A percentile compares a stretch with the other conserved stretches of the same genome.
Evolutionary conservation across 2,888 invertebrate genomes (phyloP).

Genomic region (Meliscaeva auricollis): DNA sequence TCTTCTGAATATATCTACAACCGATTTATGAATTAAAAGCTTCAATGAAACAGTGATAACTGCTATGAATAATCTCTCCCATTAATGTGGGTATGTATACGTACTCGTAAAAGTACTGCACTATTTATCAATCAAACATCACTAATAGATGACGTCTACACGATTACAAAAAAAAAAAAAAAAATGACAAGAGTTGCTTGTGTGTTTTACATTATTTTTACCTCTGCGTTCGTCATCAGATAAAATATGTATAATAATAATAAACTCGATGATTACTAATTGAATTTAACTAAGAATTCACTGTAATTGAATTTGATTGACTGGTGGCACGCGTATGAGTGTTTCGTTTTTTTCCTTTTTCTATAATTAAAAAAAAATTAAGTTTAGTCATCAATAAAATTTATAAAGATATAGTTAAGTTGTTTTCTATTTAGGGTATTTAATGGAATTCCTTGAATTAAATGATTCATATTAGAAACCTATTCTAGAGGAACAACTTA

Average conservation of each 20-base stretch:
- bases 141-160: slow-evolving; percentile 11
- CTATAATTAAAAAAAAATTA: slow-evolving; percentile 1
- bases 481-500: neutral
- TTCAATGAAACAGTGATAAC: no score
- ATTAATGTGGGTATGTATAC: no score
- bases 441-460: slow-evolving; percentile 20
- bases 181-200: neutral
- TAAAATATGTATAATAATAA: neutral
- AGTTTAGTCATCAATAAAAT: slow-evolving; percentile 9
- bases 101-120: neutral
- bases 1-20: no score
- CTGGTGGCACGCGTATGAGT: slow-evolving; percentile 1
- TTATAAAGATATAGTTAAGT: neutral
- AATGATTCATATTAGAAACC: slow-evolving; percentile 2
- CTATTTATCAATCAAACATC: slow-evolving; percentile 13
- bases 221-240: slow-evolving; percentile 1
- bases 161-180: no score
- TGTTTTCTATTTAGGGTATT: slow-evolving; percentile 1
- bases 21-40: no score
- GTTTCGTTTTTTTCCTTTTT: neutral
- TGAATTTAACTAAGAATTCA: slow-evolving; percentile 6
- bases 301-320: slow-evolving; percentile 39
- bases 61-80: no score
- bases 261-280: slow-evolving; percentile 12
- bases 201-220: neutral